Percentiles rank a stretch among this genome's conserved stretches.
Evolutionary conservation across 2,888 invertebrate genomes (phyloP).

Genomic region (Rhagonycha fulva): DNA sequence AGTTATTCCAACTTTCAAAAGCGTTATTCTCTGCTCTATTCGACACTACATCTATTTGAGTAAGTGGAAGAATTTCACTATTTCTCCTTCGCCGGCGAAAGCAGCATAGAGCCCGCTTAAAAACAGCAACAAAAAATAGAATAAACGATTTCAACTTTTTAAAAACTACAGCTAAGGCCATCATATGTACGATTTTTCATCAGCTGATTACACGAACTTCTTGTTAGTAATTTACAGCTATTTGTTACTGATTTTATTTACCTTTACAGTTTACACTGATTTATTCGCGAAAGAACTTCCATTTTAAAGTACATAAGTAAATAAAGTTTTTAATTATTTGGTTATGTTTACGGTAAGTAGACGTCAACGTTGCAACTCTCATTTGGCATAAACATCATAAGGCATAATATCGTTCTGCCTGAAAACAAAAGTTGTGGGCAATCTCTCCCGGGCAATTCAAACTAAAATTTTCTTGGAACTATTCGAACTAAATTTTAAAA

Average conservation of each 20-base stretch:
- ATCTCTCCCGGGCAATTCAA: neutral
- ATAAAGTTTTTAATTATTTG: neutral
- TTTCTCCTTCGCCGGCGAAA: slow-evolving; percentile 60
- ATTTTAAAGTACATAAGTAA: neutral
- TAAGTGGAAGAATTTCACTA: slow-evolving; percentile 61
- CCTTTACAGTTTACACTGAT: neutral
- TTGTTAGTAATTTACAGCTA: neutral
- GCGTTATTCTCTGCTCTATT: slow-evolving; percentile 45
- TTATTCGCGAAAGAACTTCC: neutral
- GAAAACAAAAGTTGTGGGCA: neutral
- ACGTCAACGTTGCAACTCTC: neutral
- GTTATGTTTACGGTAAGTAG: neutral
- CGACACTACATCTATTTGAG: slow-evolving; percentile 60
- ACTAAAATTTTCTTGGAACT: neutral
- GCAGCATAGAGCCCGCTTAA: slow-evolving; percentile 66
- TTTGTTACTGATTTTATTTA: neutral
- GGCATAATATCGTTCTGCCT: neutral
- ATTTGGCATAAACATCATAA: neutral
- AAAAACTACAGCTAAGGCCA: slow-evolving; percentile 29
- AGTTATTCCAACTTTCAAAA: slow-evolving; percentile 62
- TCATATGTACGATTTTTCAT: neutral
- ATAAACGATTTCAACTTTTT: slow-evolving; percentile 62
- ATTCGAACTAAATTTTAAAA: no score
- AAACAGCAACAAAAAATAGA: slow-evolving; percentile 59
- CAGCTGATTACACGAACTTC: neutral